Evolutionary conservation across 2,888 invertebrate species (phyloP).

Genomic region (Alloplasta piceator): DNA sequence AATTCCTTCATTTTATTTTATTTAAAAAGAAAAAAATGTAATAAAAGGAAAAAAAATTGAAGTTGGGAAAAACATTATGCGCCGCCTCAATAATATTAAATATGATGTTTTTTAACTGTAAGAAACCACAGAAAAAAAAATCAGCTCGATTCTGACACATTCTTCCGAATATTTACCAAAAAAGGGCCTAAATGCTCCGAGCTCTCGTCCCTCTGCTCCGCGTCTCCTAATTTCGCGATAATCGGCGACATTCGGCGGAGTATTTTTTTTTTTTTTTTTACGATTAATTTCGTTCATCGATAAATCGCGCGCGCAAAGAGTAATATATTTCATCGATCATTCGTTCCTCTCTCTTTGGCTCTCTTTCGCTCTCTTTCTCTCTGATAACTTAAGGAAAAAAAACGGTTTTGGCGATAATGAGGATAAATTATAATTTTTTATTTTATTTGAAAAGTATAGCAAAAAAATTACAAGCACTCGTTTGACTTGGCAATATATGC

Average conservation of each 20-base stretch:
- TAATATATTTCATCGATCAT: constrained; percentile 23
- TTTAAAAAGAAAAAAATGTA: too few relatives aligned
- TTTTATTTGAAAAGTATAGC: constrained; percentile 20
- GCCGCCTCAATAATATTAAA: too few relatives aligned
- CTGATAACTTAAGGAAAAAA: constrained; percentile 25
- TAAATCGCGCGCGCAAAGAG: constrained; percentile 46
- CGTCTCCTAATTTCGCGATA: constrained; percentile 38
- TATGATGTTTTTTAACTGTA: too few relatives aligned
- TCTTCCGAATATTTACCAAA: too few relatives aligned
- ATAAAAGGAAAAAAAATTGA: too few relatives aligned
- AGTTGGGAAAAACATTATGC: too few relatives aligned
- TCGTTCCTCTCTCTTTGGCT: too few relatives aligned
- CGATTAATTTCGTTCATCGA: constrained; percentile 35
- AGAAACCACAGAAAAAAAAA: too few relatives aligned
- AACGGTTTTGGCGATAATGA: constrained; percentile 28
- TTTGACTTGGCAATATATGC: constrained; percentile 46
- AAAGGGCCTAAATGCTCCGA: constrained; percentile 65
- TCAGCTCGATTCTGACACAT: too few relatives aligned
- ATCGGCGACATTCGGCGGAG: constrained; percentile 34
- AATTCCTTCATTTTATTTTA: too few relatives aligned
- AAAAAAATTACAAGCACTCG: constrained; percentile 6
- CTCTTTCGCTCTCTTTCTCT: constrained; percentile 20
- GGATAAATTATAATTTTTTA: constrained; percentile 40
- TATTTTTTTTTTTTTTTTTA: constrained; percentile 32
- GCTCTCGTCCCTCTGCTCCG: constrained; percentile 50